A percentile compares a stretch with the other conserved stretches of the same genome.
Evolutionary conservation across 2,888 invertebrate genomes (phyloP).

Genomic region (Cryptus viduatorius): DNA sequence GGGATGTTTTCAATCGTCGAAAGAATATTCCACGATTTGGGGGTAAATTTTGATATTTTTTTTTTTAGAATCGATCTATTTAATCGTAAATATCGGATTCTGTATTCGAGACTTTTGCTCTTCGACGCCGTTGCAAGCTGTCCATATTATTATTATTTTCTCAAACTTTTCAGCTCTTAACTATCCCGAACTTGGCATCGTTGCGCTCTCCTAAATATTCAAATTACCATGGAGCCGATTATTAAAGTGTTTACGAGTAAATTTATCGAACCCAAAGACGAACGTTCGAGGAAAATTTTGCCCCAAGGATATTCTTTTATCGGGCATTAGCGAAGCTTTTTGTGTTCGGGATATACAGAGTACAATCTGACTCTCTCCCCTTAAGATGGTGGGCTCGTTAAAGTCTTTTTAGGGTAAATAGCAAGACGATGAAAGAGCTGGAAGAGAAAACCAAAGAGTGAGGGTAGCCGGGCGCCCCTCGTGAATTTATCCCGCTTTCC

Average conservation of each 20-base stretch:
- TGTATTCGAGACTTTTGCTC: too few species aligned
- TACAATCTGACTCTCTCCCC: constrained; percentile 68
- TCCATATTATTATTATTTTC: too few species aligned
- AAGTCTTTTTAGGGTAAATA: constrained; percentile 78
- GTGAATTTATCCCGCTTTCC: constrained; percentile 49
- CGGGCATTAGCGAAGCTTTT: constrained; percentile 27
- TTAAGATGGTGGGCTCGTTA: constrained; percentile 80
- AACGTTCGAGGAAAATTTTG: constrained; percentile 50
- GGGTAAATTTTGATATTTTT: not conserved
- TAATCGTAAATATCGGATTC: too few species aligned
- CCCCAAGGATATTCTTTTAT: constrained; percentile 12
- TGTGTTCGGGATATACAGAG: not conserved
- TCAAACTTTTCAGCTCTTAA: too few species aligned
- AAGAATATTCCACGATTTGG: not conserved
- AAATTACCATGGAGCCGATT: not conserved
- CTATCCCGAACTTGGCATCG: too few species aligned
- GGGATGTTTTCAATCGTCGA: not conserved
- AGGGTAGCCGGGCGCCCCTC: not conserved
- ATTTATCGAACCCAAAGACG: constrained; percentile 78
- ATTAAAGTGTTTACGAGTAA: constrained; percentile 75
- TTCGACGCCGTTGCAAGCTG: too few species aligned
- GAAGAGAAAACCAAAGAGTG: constrained; percentile 25
- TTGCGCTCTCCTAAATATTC: too few species aligned
- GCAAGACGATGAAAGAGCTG: constrained; percentile 32
- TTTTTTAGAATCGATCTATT: not conserved